A percentile compares a stretch with the other conserved stretches of the same genome.
These are phyloP conservation scores for Numida meleagris DNA, from an alignment of 2,113 vertebrate species.

Conservation along the genomic window DNA sequence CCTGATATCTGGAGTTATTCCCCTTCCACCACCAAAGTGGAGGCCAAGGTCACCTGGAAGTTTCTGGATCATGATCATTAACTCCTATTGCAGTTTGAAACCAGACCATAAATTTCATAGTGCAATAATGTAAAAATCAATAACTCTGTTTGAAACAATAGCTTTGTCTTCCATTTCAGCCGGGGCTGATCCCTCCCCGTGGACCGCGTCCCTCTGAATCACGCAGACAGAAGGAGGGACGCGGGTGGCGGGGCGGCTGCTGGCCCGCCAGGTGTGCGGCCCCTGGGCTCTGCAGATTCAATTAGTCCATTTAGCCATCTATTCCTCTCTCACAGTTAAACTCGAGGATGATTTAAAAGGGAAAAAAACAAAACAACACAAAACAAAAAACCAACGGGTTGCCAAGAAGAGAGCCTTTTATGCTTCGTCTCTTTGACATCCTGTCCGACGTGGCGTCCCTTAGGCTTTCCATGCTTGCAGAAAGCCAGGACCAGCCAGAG, in stretches of 20 bases:
- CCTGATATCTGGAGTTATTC: not conserved
- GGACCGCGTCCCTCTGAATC: constrained; percentile 46
- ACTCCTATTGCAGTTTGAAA: constrained; percentile 74
- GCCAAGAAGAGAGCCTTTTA: not conserved
- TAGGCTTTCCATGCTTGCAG: not conserved
- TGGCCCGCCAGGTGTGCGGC: not conserved
- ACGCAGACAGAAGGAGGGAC: constrained; percentile 7
- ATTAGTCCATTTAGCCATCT: constrained; percentile 51
- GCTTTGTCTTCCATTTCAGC: constrained; percentile 73
- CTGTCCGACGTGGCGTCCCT: not conserved
- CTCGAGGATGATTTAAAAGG: constrained; percentile 6
- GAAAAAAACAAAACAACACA: not conserved
- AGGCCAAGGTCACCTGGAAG: constrained; percentile 69
- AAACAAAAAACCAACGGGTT: not conserved
- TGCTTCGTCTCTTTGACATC: constrained; percentile 27
- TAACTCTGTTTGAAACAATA: constrained; percentile 71
- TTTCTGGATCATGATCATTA: constrained; percentile 65
- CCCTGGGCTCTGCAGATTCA: constrained; percentile 2
- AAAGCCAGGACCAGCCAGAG: not conserved
- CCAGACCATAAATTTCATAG: constrained; percentile 74
- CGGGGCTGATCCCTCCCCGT: constrained; percentile 36
- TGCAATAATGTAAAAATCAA: constrained; percentile 79
- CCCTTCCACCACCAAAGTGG: constrained; percentile 39
- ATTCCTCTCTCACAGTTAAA: constrained; percentile 35
- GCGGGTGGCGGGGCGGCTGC: constrained; percentile 3